Percentiles rank a stretch among this genome's conserved stretches.
Evolutionary conservation across 1,140 invertebrate genomes (phyloP).

Genomic region (Apis dorsata): DNA sequence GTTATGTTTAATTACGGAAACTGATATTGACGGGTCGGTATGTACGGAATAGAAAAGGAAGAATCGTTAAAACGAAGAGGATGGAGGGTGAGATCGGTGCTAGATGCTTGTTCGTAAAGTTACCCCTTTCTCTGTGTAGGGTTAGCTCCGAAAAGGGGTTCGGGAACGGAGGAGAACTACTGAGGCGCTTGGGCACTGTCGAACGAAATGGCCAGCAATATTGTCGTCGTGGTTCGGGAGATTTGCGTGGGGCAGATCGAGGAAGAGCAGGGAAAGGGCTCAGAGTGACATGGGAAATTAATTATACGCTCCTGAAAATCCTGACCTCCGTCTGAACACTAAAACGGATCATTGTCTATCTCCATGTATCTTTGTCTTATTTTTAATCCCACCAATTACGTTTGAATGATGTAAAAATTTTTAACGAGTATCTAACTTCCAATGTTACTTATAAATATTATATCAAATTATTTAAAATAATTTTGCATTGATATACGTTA

Average conservation of each 20-base stretch:
- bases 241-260: conserved; percentile 68
- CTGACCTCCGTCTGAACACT: conserved; percentile 56
- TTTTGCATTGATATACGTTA: not conserved
- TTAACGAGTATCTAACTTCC: not conserved
- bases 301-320: conserved; percentile 79
- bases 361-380: not conserved
- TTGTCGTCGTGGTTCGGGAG: conserved; percentile 75
- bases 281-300: conserved; percentile 79
- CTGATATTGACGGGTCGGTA: conserved; percentile 77
- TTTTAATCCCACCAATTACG: not conserved
- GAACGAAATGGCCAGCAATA: conserved; percentile 79
- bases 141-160: conserved; percentile 59
- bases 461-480: not conserved
- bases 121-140: conserved; percentile 74
- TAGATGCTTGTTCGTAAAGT: conserved; percentile 75
- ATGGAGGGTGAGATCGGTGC: conserved; percentile 52
- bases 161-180: conserved; percentile 67
- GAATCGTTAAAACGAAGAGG: conserved; percentile 21
- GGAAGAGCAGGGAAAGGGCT: conserved; percentile 61
- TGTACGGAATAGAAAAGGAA: conserved; percentile 56
- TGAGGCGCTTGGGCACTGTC: conserved; percentile 73
- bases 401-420: not conserved
- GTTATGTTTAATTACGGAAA: conserved; percentile 80
- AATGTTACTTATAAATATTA: not conserved
- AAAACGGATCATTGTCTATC: conserved; percentile 41